A percentile compares a stretch with the other conserved stretches of the same genome.
Conservation (phyloP, 2,797 vertebrate genomes). For the Parotocinclus haroldoi region DNA sequence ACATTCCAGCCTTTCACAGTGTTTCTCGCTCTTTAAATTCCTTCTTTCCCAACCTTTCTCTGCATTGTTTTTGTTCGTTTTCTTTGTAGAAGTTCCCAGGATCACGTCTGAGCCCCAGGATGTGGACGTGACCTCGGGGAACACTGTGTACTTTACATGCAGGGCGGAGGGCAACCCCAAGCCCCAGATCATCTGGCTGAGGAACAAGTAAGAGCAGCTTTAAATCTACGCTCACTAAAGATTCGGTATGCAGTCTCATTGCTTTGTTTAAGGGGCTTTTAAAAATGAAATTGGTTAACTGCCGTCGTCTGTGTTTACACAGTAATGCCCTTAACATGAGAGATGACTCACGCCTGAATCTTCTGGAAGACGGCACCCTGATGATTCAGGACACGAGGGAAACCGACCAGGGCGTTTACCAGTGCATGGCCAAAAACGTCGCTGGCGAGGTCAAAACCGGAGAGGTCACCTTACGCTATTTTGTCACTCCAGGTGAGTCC, state of each 20-base stretch:
- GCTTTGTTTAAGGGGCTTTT: background rate
- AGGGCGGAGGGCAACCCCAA: conserved; percentile 98
- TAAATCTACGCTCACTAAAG: background rate
- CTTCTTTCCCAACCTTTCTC: background rate
- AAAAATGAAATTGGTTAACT: background rate
- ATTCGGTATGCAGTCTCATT: too few species aligned
- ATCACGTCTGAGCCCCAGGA: conserved; percentile 98
- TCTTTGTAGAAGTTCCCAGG: conserved; percentile 85
- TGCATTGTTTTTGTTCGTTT: background rate
- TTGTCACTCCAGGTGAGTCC: conserved; percentile 87
- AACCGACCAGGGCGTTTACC: conserved; percentile 93
- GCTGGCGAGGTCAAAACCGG: conserved; percentile 96
- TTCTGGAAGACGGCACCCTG: conserved; percentile 92
- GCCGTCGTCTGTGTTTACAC: conserved; percentile 49
- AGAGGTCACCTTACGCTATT: conserved; percentile 92
- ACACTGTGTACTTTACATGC: conserved; percentile 98
- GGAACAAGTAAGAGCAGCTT: conserved; percentile 86
- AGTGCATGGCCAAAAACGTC: conserved; percentile 97
- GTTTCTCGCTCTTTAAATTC: background rate
- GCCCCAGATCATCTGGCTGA: conserved; percentile 98
- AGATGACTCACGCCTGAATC: conserved; percentile 89
- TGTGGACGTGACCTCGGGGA: conserved; percentile 93
- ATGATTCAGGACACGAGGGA: conserved; percentile 97
- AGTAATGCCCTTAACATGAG: conserved; percentile 98
- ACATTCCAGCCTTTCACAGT: conserved; percentile 14